Conservation (phyloP, 2,797 vertebrate genomes). For the Ataeniobius toweri region DNA sequence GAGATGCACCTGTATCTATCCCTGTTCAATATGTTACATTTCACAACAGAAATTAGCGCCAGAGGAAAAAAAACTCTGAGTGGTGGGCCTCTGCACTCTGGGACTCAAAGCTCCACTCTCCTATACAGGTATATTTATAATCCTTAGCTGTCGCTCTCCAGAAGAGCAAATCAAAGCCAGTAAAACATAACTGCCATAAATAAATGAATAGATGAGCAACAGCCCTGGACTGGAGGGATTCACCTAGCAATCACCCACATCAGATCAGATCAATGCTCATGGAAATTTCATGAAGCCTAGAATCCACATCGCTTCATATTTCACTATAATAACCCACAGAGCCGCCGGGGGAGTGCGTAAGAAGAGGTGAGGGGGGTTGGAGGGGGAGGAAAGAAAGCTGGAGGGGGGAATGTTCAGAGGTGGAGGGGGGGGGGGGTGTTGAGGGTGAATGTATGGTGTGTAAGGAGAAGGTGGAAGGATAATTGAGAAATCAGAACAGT, state of each 20-base stretch:
- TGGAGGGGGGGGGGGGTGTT: constrained; percentile 40
- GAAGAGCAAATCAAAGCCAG: constrained; percentile 81
- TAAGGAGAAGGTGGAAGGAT: constrained; percentile 39
- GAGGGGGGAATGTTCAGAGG: constrained; percentile 13
- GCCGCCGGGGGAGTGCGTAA: constrained; percentile 70
- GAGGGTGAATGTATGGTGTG: constrained; percentile 32
- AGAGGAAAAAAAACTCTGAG: constrained; percentile 32
- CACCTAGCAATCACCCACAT: constrained; percentile 83
- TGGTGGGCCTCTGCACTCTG: constrained; percentile 44
- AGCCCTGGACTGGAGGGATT: constrained; percentile 80
- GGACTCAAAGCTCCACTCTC: constrained; percentile 68
- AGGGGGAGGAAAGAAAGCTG: constrained; percentile 26
- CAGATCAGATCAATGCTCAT: constrained; percentile 85
- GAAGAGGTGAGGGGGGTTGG: constrained; percentile 55
- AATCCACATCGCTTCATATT: constrained; percentile 85
- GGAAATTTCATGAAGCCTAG: constrained; percentile 86
- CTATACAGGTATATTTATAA: constrained; percentile 80
- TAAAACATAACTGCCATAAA: constrained; percentile 83
- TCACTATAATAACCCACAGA: constrained; percentile 82
- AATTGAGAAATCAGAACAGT: constrained; percentile 72
- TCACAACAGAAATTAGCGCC: constrained; percentile 58
- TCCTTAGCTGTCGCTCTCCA: constrained; percentile 76
- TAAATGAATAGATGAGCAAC: constrained; percentile 82
- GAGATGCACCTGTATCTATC: constrained; percentile 19
- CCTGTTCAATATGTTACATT: constrained; percentile 57